These are phyloP conservation scores for Lasioglossum malachurum DNA, from an alignment of 2,888 invertebrate genomes.

Conservation along the genomic window DNA sequence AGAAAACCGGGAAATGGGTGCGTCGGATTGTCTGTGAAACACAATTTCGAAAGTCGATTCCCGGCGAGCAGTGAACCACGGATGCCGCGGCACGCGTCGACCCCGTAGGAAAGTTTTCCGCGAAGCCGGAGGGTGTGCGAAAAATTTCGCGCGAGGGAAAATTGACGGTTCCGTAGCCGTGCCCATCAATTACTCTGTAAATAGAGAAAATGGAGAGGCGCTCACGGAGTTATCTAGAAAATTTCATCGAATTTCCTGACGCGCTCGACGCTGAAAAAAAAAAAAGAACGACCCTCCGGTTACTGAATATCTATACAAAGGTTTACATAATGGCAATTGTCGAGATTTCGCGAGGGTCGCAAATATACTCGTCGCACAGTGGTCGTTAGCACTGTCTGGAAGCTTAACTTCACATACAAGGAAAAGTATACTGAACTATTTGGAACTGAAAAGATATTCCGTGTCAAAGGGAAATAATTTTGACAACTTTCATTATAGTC, in stretches of 20 bases:
- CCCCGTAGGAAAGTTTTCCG: conserved; percentile 18
- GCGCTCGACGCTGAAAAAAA: not conserved
- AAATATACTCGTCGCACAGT: not conserved
- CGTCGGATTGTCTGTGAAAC: conserved; percentile 45
- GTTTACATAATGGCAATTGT: not conserved
- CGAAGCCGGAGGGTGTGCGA: not conserved
- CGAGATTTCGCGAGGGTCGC: not conserved
- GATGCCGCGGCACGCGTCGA: conserved; percentile 19
- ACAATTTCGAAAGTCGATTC: conserved; percentile 57
- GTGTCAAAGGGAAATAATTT: no score
- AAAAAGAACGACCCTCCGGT: not conserved
- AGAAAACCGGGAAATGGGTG: not conserved
- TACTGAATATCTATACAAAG: not conserved
- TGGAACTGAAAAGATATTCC: no score
- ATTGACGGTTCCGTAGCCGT: not conserved
- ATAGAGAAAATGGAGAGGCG: not conserved
- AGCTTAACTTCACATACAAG: no score
- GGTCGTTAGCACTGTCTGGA: no score
- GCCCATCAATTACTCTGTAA: not conserved
- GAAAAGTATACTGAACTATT: no score
- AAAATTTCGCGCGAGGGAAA: not conserved
- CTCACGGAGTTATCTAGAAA: not conserved
- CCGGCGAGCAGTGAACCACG: not conserved
- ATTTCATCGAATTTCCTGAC: not conserved
- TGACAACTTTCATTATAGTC: no score